Percentiles rank a stretch among this genome's conserved stretches.
phyloP scores from a whole-genome alignment of 2,888 invertebrate genomes.

The Drosophila histrio region DNA sequence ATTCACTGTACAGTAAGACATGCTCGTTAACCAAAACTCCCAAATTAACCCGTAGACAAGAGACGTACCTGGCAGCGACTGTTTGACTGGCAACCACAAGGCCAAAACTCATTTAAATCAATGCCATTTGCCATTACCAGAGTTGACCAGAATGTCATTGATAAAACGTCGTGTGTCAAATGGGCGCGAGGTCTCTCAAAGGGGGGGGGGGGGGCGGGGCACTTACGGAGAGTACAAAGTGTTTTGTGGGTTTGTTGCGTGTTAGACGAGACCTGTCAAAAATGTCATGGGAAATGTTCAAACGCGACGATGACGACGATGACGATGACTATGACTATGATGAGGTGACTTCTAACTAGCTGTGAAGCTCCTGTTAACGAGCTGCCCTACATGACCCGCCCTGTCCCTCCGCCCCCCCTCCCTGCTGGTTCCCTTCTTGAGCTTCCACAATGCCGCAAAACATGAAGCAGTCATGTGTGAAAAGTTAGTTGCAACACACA shows the following conservation, averaged over 20 bases:
- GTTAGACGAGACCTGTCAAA: slow-evolving; percentile 60
- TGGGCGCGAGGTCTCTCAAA: background rate
- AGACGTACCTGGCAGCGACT: background rate
- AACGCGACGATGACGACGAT: slow-evolving; percentile 36
- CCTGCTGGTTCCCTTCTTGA: background rate
- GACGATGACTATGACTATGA: slow-evolving; percentile 38
- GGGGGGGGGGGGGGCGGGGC: slow-evolving; percentile 9
- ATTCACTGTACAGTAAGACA: background rate
- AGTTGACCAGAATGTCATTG: slow-evolving; percentile 61
- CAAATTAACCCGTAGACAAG: background rate
- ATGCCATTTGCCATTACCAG: slow-evolving; percentile 54
- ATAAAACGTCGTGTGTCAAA: slow-evolving; percentile 43
- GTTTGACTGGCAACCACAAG: slow-evolving; percentile 33
- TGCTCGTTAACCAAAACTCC: background rate
- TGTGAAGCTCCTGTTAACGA: slow-evolving; percentile 77
- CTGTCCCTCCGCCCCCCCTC: background rate
- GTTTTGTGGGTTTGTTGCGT: slow-evolving; percentile 61
- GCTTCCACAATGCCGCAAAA: slow-evolving; percentile 22
- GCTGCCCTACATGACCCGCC: slow-evolving; percentile 50
- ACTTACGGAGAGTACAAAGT: slow-evolving; percentile 40
- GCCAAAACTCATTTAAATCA: slow-evolving; percentile 60
- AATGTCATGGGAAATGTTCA: slow-evolving; percentile 62
- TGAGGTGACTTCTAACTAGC: slow-evolving; percentile 78
- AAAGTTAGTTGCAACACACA: slow-evolving; percentile 40
- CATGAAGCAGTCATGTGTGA: slow-evolving; percentile 62